Base-by-base conservation (phyloP, 37 sponge, comb jelly and placozoan genomes). In the Aplysina aerophoba region DNA sequence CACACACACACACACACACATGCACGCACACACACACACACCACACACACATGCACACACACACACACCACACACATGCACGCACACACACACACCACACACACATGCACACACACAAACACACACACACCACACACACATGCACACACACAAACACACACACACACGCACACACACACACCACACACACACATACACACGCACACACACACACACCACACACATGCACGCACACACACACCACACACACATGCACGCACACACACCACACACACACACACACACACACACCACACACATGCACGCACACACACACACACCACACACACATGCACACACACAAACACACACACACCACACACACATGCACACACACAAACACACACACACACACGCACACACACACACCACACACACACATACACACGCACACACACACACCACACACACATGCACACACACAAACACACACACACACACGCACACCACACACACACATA, bases 201-300 rank as follows among this genome's bases (percentile, higher is more conserved):
- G 27, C 83, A 20, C 67, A 53, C 44, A 67, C 54, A 22, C 28
- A 41, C 67, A 30, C 54, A 64, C n/a, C n/a, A n/a, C n/a, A n/a
- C n/a, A n/a, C n/a, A n/a, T n/a, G n/a, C n/a, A n/a, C n/a, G n/a
- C 28, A 31, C 81, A 25, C 81, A 27, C 81, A 27, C 81, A 25
- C 36, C n/a, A n/a, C n/a, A n/a, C 19, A 39, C n/a, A n/a, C n/a
- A n/a, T n/a, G n/a, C n/a, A n/a, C n/a, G n/a, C 22, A 35, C 73
- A 35, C 33, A 3, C 21, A 35, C 8, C 38, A 35, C 38, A 39
- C 73, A 33, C 37, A 21, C 12, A 22, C 33, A 3, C 38, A 25
- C 53, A 64, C 53, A 53, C 83, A 20, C 67, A 53, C 44, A 67
- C n/a, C n/a, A n/a, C n/a, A n/a, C n/a, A n/a, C n/a, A n/a, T n/a